Percentiles rank a stretch among this genome's conserved stretches.
Evolutionary conservation across 2,113 vertebrate genomes (phyloP).

Genomic region (Lates calcarifer): DNA sequence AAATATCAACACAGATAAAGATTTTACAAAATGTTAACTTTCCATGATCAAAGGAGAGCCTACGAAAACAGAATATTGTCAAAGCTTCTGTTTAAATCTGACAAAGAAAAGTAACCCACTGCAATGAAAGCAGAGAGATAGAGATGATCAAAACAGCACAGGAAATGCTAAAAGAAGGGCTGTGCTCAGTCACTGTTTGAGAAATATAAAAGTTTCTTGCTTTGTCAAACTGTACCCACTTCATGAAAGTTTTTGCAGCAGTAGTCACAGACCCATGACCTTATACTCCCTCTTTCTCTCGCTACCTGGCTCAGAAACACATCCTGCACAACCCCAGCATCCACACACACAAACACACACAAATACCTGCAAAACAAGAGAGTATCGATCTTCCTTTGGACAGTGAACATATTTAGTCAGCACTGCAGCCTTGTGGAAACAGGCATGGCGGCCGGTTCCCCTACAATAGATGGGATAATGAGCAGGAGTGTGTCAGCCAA

Average conservation of each 20-base stretch:
- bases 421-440: slow-evolving; percentile 55
- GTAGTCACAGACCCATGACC: slow-evolving; percentile 16
- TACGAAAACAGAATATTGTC: neutral
- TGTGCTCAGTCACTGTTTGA: neutral
- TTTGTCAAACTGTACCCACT: neutral
- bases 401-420: slow-evolving; percentile 60
- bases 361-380: slow-evolving; percentile 45
- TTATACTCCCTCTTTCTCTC: slow-evolving; percentile 20
- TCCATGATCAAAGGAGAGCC: neutral
- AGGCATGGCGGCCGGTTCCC: slow-evolving; percentile 27
- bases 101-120: slow-evolving; percentile 2
- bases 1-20: neutral
- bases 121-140: neutral
- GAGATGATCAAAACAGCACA: neutral
- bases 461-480: slow-evolving; percentile 54
- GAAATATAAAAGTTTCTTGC: slow-evolving; percentile 4
- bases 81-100: neutral
- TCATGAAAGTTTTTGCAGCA: slow-evolving; percentile 1
- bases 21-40: neutral
- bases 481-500: slow-evolving; percentile 43
- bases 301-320: slow-evolving; percentile 22
- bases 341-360: slow-evolving; percentile 33
- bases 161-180: neutral
- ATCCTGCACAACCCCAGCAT: neutral
- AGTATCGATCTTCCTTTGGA: slow-evolving; percentile 57